Conservation (phyloP, 2,113 vertebrate genomes). For the Nothoprocta perdicaria region DNA sequence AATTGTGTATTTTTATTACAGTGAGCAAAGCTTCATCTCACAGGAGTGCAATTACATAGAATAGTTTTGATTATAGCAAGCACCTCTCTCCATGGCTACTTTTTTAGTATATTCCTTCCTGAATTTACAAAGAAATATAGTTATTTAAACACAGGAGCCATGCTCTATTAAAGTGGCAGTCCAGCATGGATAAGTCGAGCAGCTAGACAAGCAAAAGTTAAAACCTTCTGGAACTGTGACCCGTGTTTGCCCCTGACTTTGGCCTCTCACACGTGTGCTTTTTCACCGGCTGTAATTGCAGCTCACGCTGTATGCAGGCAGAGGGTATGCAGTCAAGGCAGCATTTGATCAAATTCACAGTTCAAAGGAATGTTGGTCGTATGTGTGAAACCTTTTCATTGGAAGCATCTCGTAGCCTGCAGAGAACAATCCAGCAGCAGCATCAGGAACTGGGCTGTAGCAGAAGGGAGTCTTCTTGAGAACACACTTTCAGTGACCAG, state of each 20-base stretch:
- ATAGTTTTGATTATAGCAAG: background rate
- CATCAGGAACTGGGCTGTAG: background rate
- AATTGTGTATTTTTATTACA: background rate
- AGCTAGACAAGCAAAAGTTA: background rate
- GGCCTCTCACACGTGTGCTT: background rate
- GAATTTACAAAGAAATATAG: background rate
- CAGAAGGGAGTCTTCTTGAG: background rate
- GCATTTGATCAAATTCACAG: background rate
- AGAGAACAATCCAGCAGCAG: background rate
- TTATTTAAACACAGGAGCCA: background rate
- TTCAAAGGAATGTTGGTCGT: background rate
- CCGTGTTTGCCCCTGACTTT: background rate
- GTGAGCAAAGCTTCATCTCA: background rate
- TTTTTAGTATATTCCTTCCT: background rate
- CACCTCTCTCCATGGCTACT: background rate
- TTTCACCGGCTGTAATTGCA: background rate
- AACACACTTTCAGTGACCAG: background rate
- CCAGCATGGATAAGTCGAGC: background rate
- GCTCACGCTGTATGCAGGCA: background rate
- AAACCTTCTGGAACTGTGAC: background rate
- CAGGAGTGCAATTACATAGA: background rate
- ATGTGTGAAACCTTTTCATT: background rate
- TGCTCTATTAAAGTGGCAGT: background rate
- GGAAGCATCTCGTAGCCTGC: background rate
- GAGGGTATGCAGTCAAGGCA: rapidly evolving